Evolutionary conservation across 2,888 invertebrate genomes (phyloP).

Genomic region (Andrena trimmerana): DNA sequence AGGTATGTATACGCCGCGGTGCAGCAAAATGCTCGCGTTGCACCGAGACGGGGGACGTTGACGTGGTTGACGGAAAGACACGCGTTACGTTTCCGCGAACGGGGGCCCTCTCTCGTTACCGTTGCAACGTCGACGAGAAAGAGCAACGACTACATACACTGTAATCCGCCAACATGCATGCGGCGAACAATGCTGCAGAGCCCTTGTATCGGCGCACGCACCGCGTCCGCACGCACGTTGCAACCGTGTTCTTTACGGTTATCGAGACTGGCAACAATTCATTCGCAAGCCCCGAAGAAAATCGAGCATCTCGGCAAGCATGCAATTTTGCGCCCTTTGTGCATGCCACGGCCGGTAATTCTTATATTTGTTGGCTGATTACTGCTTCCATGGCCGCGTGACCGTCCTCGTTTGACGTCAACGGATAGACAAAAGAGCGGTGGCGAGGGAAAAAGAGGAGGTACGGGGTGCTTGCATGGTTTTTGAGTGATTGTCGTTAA

Average conservation of each 20-base stretch:
- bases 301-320: constrained; percentile 23
- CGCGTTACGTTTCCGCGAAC: constrained; percentile 51
- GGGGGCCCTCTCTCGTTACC: constrained; percentile 4
- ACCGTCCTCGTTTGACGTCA: constrained; percentile 16
- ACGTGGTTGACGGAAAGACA: constrained; percentile 47
- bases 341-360: constrained; percentile 39
- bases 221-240: constrained; percentile 4
- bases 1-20: constrained; percentile 21
- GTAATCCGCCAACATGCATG: constrained; percentile 22
- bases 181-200: constrained; percentile 28
- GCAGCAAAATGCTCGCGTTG: constrained; percentile 38
- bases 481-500: constrained; percentile 39
- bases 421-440: constrained; percentile 26
- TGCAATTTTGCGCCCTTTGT: constrained; percentile 32
- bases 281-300: constrained; percentile 37
- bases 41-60: constrained; percentile 7
- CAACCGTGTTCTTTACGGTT: not conserved
- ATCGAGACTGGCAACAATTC: constrained; percentile 31
- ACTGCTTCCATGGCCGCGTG: constrained; percentile 17
- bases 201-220: constrained; percentile 34
- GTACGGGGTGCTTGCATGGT: not conserved
- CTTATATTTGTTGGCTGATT: constrained; percentile 35
- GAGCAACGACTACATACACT: not conserved
- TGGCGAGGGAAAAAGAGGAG: not conserved
- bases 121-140: not conserved